Evolutionary conservation across 2,113 vertebrate species (phyloP).

Genomic region (Suncus etruscus): DNA sequence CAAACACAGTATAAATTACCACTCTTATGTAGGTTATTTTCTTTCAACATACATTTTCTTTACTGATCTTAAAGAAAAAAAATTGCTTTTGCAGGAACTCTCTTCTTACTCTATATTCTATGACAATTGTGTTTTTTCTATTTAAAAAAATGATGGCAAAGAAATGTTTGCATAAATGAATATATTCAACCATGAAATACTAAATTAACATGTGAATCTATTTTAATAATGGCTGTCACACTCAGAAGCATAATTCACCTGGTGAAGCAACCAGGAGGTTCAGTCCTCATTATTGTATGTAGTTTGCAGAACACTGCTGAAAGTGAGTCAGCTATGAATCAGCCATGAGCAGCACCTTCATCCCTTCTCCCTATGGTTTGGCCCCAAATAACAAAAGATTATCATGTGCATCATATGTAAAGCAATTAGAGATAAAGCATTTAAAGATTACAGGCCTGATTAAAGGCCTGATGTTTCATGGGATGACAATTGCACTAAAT

Average conservation of each 20-base stretch:
- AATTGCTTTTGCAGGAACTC: not conserved
- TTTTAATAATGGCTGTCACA: not conserved
- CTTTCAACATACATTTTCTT: not conserved
- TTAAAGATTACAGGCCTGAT: not conserved
- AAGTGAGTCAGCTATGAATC: no score
- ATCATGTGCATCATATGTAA: no score
- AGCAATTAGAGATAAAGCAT: no score
- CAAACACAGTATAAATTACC: not conserved
- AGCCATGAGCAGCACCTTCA: no score
- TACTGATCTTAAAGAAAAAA: not conserved
- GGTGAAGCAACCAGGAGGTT: not conserved
- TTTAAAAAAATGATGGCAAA: not conserved
- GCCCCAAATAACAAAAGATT: no score
- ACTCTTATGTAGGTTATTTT: not conserved
- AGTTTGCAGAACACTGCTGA: no score
- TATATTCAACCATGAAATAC: not conserved
- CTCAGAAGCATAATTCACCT: not conserved
- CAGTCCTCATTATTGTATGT: no score
- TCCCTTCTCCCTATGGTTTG: no score
- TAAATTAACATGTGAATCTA: not conserved
- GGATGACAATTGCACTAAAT: not conserved
- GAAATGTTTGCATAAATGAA: not conserved
- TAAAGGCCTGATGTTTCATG: not conserved
- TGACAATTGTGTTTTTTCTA: not conserved
- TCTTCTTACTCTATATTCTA: not conserved